phyloP scores from a whole-genome alignment of 2,888 invertebrate species.

The Pheosia gnoma region DNA sequence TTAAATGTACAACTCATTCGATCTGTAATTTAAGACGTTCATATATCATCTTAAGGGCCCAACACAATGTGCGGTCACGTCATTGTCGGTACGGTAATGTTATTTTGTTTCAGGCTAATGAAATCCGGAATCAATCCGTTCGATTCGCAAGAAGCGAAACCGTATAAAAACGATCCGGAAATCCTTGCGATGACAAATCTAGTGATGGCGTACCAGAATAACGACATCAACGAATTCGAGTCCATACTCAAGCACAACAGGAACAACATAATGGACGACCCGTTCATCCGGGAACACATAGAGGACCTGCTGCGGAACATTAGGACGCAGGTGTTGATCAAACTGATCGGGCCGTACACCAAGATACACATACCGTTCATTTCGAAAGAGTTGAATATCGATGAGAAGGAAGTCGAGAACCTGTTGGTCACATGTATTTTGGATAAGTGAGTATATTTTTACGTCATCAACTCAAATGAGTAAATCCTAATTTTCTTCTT shows the following conservation, averaged over 20 bases:
- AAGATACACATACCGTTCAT: constrained; percentile 99
- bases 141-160: constrained; percentile 99
- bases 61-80: no score
- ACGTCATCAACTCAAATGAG: background rate
- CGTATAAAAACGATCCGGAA: constrained; percentile 99
- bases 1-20: no score
- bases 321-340: constrained; percentile 97
- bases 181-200: constrained; percentile 99
- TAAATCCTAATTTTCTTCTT: no score
- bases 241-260: constrained; percentile 95
- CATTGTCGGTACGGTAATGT: no score
- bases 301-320: constrained; percentile 98
- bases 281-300: constrained; percentile 99
- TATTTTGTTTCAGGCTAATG: constrained; percentile 90
- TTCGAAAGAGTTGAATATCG: constrained; percentile 96
- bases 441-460: constrained; percentile 90
- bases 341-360: constrained; percentile 98
- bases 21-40: no score
- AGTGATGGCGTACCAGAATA: constrained; percentile 98
- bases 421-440: constrained; percentile 98
- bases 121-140: constrained; percentile 99
- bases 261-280: constrained; percentile 99
- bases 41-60: no score
- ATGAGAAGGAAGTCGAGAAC: constrained; percentile 97
- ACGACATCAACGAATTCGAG: constrained; percentile 99